phyloP scores from a whole-genome alignment of 2,888 invertebrate genomes.

The Tuta absoluta region DNA sequence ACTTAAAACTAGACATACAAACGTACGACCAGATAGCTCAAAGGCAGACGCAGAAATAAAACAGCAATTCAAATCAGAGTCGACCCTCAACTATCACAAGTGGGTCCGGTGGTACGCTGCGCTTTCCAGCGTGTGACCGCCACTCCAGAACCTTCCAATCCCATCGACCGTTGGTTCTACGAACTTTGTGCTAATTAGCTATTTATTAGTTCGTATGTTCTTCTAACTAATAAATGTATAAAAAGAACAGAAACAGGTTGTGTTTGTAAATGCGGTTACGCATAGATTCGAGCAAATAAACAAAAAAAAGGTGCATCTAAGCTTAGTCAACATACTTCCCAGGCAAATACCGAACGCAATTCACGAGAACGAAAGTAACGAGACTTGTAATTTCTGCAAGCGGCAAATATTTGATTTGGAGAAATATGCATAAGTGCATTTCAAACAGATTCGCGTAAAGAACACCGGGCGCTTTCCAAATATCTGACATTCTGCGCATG shows the following conservation, averaged over 20 bases:
- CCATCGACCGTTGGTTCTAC: too few species aligned
- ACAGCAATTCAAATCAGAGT: not conserved
- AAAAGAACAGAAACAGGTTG: not conserved
- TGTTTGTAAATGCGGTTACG: not conserved
- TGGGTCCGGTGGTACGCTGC: too few species aligned
- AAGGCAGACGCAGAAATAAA: not conserved
- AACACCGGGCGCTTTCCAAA: constrained; percentile 15
- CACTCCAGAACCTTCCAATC: too few species aligned
- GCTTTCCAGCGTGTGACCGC: too few species aligned
- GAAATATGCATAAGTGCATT: constrained; percentile 14
- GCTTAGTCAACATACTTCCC: not conserved
- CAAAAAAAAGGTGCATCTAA: not conserved
- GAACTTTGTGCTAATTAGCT: too few species aligned
- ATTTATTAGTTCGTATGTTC: not conserved
- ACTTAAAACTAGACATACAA: not conserved
- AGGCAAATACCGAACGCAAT: constrained; percentile 34
- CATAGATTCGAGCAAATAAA: not conserved
- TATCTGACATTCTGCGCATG: constrained; percentile 15
- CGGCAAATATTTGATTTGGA: constrained; percentile 4
- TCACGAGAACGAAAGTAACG: constrained; percentile 13
- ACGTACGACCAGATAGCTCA: not conserved
- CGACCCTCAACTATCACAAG: not conserved
- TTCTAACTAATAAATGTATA: not conserved
- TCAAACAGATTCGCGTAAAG: not conserved
- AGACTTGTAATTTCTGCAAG: constrained; percentile 20